phyloP scores from a whole-genome alignment of 92 coral and sea anemone genomes.

The Phenganax marumi region DNA sequence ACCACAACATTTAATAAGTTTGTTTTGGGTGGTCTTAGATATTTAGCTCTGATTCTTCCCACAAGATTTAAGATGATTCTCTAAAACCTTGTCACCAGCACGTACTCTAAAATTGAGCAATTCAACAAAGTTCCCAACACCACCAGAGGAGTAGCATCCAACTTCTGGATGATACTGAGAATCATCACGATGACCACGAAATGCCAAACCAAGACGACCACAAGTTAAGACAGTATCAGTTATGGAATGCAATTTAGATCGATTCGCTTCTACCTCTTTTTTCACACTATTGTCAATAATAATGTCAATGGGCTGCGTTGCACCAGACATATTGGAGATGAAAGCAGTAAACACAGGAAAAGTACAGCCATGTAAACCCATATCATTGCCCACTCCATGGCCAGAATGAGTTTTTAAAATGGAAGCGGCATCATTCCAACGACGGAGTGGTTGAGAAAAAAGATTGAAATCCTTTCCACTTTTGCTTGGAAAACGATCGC shows the following conservation, averaged over 20 bases:
- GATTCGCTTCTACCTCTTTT: background rate
- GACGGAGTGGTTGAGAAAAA: background rate
- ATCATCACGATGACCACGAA: conserved; percentile 28
- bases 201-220: conserved; percentile 9
- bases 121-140: no score
- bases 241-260: background rate
- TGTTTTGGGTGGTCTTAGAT: no score
- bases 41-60: no score
- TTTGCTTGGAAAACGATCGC: background rate
- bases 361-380: background rate
- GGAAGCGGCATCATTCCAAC: background rate
- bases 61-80: no score
- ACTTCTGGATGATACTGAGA: no score
- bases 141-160: no score
- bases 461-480: background rate
- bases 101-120: no score
- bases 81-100: no score
- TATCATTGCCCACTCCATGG: background rate
- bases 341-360: background rate
- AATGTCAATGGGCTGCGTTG: background rate
- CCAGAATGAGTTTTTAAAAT: background rate
- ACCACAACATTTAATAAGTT: no score
- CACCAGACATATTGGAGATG: background rate
- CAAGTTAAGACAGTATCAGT: no score
- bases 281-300: background rate